Conservation (phyloP, 2,888 invertebrate genomes). For the Gymnocheta viridis region DNA sequence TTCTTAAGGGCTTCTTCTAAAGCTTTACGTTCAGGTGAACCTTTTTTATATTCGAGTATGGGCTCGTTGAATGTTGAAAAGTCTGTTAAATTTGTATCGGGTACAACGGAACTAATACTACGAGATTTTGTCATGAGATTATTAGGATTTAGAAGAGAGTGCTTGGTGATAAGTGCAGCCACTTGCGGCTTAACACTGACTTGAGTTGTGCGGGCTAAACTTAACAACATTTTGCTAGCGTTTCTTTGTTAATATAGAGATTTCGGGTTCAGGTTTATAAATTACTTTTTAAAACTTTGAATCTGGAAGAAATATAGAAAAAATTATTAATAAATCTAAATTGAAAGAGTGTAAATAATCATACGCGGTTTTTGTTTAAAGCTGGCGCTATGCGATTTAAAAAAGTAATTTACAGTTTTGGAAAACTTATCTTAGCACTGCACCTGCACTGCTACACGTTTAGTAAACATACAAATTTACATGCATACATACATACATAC, state of each 20-base stretch:
- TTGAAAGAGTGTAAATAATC: not conserved
- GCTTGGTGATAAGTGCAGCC: conserved; percentile 51
- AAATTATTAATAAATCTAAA: not conserved
- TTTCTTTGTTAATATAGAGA: not conserved
- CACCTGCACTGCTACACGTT: no score
- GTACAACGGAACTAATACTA: conserved; percentile 86
- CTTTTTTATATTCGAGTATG: conserved; percentile 89
- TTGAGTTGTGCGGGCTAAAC: conserved; percentile 57
- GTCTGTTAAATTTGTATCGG: conserved; percentile 86
- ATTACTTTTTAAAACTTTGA: not conserved
- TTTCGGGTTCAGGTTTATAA: conserved; percentile 23
- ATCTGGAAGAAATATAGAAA: conserved; percentile 14
- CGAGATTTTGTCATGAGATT: conserved; percentile 76
- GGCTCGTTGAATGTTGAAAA: conserved; percentile 90
- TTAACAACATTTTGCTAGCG: conserved; percentile 61
- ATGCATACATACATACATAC: no score
- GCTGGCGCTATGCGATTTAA: no score
- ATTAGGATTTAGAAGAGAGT: conserved; percentile 55
- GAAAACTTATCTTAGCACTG: no score
- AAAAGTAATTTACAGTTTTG: no score
- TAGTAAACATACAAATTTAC: no score
- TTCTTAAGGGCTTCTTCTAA: conserved; percentile 87
- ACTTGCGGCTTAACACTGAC: conserved; percentile 53
- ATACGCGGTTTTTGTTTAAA: no score
- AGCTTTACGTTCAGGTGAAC: conserved; percentile 90